Conservation (phyloP, 2,888 invertebrate species). For the Andrena minutula region DNA sequence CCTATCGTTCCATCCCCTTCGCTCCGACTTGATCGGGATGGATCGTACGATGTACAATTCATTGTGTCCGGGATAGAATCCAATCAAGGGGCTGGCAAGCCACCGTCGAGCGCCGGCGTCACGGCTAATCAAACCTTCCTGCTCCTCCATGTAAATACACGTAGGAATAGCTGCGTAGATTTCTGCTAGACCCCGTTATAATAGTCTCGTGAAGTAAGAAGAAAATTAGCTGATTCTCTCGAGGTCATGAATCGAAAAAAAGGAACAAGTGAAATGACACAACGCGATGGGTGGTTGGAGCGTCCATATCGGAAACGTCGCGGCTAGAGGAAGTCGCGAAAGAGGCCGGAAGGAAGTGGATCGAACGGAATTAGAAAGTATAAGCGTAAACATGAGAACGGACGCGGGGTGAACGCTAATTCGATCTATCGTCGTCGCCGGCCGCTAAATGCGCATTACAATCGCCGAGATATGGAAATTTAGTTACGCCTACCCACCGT, state of each 20-base stretch:
- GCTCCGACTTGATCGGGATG: slow-evolving; percentile 51
- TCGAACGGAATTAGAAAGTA: slow-evolving; percentile 72
- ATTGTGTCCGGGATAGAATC: slow-evolving; percentile 71
- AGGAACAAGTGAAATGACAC: not conserved
- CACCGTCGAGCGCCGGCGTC: slow-evolving; percentile 67
- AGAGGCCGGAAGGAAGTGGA: slow-evolving; percentile 20
- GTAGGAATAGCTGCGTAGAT: slow-evolving; percentile 41
- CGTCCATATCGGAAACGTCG: slow-evolving; percentile 4
- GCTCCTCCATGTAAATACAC: slow-evolving; percentile 60
- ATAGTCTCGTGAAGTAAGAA: not conserved
- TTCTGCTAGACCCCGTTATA: slow-evolving; percentile 12
- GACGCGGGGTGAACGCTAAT: slow-evolving; percentile 73
- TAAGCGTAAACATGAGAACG: slow-evolving; percentile 73
- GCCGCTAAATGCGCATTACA: slow-evolving; percentile 82
- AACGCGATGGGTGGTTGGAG: not conserved
- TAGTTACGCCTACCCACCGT: slow-evolving; percentile 70
- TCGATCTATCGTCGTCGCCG: slow-evolving; percentile 71
- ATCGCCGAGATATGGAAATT: slow-evolving; percentile 83
- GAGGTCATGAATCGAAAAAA: not conserved
- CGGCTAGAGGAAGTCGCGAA: not conserved
- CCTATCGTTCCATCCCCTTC: slow-evolving; percentile 5
- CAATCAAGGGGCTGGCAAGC: slow-evolving; percentile 70
- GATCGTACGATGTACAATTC: slow-evolving; percentile 62
- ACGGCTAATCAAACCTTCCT: slow-evolving; percentile 66
- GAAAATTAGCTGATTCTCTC: not conserved